Base-by-base conservation (phyloP, 2,888 invertebrate species). In the Theretra japonica region DNA sequence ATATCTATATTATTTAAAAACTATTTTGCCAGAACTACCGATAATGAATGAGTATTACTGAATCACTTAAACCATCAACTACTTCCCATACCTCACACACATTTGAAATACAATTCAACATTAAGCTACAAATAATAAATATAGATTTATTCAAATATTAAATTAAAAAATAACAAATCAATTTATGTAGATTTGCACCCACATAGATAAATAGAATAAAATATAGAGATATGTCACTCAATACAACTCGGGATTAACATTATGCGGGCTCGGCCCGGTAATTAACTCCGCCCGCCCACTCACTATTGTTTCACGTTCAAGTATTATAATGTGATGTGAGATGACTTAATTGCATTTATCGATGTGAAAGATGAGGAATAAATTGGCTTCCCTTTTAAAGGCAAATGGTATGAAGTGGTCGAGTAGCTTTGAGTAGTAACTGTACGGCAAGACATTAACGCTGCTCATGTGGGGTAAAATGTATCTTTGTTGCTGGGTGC, bases 201-300 rank as follows among this genome's bases (percentile, higher is more conserved):
- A 70, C 70, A 70, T 65, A 65, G 65, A 65, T 65, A 65, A 65
- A 65, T 48, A 65, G 41, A 48, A 65, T 65, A 62, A 59, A 58
- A 62, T 41, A 65, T 23, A 62, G 33, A 62, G 65, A 65, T 65
- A 60, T 41, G 50, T 62, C 65, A 72, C 70, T 53, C 76, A 79
- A 74, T 77, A 78, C 77, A 78, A 78, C 74, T 76, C 72, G 74
- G 73, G 53, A 53, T 53, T 53, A 53, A 17, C 78, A 81, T 78
- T 84, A 84, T 84, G 84, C 77, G 78, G 79, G 75, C 78, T 78
- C 78, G 82, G 77, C 72, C 71, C 72, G 71, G 79, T 84, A 85
- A 83, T 86, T 84, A 86, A 82, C 79, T 70, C 79, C 75, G 83
- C 74, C 72, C 82, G 81, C 82, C 82, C 80, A 79, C 81, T 73